Conservation (phyloP, 1,140 invertebrate genomes). For the Anastrepha obliqua region DNA sequence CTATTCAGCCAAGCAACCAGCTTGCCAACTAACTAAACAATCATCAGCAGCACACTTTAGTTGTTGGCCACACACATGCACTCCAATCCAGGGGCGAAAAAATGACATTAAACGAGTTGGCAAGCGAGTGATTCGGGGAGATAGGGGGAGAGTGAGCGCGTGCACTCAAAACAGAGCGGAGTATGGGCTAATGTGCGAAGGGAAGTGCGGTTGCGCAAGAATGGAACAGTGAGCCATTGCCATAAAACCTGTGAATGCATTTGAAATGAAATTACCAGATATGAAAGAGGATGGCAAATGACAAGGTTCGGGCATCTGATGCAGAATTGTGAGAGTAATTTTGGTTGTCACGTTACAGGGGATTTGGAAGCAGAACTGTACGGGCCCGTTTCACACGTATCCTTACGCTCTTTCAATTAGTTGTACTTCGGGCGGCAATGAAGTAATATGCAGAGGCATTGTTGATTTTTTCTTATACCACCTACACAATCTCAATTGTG, state of each 20-base stretch:
- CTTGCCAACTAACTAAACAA: slow-evolving; percentile 32
- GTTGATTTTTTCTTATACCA: no score
- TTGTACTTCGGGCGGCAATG: no score
- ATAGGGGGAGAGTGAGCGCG: background rate
- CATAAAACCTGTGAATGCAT: background rate
- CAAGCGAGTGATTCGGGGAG: background rate
- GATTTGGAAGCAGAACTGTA: no score
- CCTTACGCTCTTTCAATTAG: no score
- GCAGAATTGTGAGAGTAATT: no score
- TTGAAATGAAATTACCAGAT: background rate
- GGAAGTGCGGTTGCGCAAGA: slow-evolving; percentile 1
- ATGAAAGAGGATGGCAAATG: background rate
- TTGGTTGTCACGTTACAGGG: no score
- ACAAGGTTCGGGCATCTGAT: background rate
- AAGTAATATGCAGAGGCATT: no score
- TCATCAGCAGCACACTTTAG: background rate
- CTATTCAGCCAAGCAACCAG: background rate
- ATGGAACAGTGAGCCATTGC: background rate
- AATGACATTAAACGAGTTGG: background rate
- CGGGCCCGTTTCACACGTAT: no score
- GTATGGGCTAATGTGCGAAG: background rate
- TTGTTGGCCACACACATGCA: slow-evolving; percentile 25
- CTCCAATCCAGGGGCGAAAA: background rate
- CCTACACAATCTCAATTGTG: no score
- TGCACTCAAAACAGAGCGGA: background rate